These are phyloP conservation scores for Arctopsyche grandis DNA, from an alignment of 1,140 invertebrate species.

Conservation along the genomic window DNA sequence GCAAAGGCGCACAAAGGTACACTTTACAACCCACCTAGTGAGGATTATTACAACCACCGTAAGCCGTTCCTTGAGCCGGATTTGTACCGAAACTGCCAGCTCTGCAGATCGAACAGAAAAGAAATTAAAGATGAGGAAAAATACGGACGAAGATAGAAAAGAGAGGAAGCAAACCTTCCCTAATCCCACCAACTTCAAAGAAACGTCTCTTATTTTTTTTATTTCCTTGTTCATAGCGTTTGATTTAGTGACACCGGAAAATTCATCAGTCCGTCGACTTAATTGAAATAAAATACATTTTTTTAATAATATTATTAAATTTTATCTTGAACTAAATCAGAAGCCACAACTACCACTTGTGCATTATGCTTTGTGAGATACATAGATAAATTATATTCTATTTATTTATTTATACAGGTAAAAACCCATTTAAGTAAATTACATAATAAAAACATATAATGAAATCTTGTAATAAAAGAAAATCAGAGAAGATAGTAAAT, in stretches of 20 bases:
- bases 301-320: too few relatives aligned
- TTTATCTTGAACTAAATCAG: too few relatives aligned
- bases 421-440: too few relatives aligned
- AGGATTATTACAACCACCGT: constrained; percentile 1
- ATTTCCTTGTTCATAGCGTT: background rate
- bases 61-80: constrained; percentile 5
- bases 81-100: background rate
- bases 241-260: background rate
- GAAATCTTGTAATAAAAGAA: too few relatives aligned
- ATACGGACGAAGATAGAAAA: background rate
- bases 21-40: background rate
- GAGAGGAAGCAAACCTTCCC: background rate
- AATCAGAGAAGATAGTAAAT: too few relatives aligned
- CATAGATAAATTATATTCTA: too few relatives aligned
- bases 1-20: background rate
- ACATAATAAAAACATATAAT: too few relatives aligned
- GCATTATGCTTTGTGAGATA: too few relatives aligned
- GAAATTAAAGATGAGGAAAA: constrained; percentile 3
- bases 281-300: too few relatives aligned
- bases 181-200: background rate
- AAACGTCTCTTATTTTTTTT: background rate
- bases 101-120: constrained; percentile 4
- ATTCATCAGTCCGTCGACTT: background rate
- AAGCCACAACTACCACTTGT: too few relatives aligned
- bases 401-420: too few relatives aligned